These are phyloP conservation scores for Alectoris magna DNA, from an alignment of 2,797 vertebrate genomes.

Conservation along the genomic window DNA sequence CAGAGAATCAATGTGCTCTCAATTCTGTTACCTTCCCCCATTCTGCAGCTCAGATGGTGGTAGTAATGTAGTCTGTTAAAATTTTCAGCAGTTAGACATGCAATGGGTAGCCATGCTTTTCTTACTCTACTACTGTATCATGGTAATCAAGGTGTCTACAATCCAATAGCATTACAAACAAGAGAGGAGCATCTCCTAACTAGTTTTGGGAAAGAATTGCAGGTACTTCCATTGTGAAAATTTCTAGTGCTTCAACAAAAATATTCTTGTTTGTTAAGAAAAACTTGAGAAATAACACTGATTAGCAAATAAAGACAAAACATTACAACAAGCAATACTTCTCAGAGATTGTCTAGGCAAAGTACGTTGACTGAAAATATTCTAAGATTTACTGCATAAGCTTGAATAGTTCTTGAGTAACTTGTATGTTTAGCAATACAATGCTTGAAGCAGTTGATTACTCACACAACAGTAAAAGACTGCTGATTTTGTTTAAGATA, in stretches of 20 bases:
- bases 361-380: neutral
- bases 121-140: neutral
- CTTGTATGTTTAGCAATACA: neutral
- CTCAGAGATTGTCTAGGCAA: neutral
- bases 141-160: neutral
- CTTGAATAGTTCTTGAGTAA: neutral
- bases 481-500: neutral
- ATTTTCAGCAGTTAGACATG: neutral
- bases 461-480: neutral
- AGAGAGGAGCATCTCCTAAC: neutral
- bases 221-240: neutral
- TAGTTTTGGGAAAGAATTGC: neutral
- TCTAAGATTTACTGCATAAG: neutral
- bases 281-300: neutral
- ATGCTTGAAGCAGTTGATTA: slow-evolving; percentile 22
- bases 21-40: neutral
- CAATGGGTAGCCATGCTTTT: slow-evolving; percentile 32
- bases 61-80: neutral
- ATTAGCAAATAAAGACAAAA: slow-evolving; percentile 21
- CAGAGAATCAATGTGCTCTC: neutral
- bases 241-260: neutral
- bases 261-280: neutral
- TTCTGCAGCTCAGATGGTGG: neutral
- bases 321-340: neutral
- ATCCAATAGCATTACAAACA: accelerated